Base-by-base conservation (phyloP, 1,140 invertebrate species). In the Diorhabda elongata region DNA sequence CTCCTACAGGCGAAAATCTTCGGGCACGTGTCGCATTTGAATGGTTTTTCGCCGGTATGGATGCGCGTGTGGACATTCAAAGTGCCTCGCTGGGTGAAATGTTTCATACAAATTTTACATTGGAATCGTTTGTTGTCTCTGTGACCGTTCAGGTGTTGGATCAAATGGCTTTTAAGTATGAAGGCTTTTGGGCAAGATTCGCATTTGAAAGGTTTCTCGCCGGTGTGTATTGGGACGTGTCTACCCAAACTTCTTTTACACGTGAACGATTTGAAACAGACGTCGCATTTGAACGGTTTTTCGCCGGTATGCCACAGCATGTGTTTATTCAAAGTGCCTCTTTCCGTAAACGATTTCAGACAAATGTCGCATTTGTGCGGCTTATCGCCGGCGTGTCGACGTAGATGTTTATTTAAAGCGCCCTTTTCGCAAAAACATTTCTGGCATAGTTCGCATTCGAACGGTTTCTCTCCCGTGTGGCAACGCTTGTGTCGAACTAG, bases 141-240 rank as follows among this genome's bases (percentile, higher is more conserved):
- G 26, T 58, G 57, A 4, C 9, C 26, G 4, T 26, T 9, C 26
- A 58, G 2, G 26, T 58, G 57, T 58, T 58, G 9, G 9, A 7
- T 58, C 6, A 58, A 26, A 11, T 58, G 57, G 9, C 57, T 58
- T 58, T 58, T 58, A 26, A 26, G 26, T 26, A 26, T 90, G 75
- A 90, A 91, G 69, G 84, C 86, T 67, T 91, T 86, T 6, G 87
- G 87, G 74, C 92, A 94, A 71, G 87, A 84, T 71, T 86, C 83
- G 77, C 89, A 91, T 63, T 82, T 81, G 71, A 86, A 90, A 2
- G 86, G 86, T 74, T 88, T 88, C 72, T 89, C 88, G 0, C 78
- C 86, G 0, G 86, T 87, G 68, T 87, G 86, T 71, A 87, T 87
- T 8, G 86, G 77, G 77, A 84, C 82, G 69, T 88, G 87, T 88